A percentile compares a stretch with the other conserved stretches of the same genome.
Evolutionary conservation across 2,888 invertebrate genomes (phyloP).

Genomic region (Rotaria macrura): DNA sequence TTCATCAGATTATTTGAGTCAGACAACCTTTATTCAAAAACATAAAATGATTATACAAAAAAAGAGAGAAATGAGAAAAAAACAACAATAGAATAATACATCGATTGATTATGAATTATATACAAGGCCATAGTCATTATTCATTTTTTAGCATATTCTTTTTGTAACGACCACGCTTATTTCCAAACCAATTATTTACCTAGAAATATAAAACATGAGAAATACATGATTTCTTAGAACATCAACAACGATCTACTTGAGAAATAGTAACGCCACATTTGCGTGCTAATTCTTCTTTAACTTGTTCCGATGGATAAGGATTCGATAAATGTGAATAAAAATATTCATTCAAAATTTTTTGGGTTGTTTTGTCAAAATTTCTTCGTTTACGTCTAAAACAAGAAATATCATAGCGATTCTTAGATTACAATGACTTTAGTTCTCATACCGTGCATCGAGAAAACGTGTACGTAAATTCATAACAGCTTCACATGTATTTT

Average conservation of each 20-base stretch:
- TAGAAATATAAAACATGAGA: neutral
- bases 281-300: slow-evolving; percentile 14
- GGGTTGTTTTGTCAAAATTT: slow-evolving; percentile 7
- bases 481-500: neutral
- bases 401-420: neutral
- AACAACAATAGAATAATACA: slow-evolving; percentile 9
- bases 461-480: slow-evolving; percentile 12
- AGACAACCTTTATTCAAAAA: neutral
- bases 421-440: neutral
- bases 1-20: neutral
- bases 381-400: neutral
- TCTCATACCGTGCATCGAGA: neutral
- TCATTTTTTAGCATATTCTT: slow-evolving; percentile 10
- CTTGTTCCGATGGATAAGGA: slow-evolving; percentile 17
- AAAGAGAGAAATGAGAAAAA: neutral
- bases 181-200: slow-evolving; percentile 15
- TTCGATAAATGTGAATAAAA: slow-evolving; percentile 17
- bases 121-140: neutral
- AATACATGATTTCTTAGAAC: neutral
- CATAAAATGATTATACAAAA: slow-evolving; percentile 8
- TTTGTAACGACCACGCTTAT: slow-evolving; percentile 8
- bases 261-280: slow-evolving; percentile 17
- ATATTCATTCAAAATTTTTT: slow-evolving; percentile 6
- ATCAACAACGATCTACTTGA: neutral
- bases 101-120: neutral